Base-by-base conservation (phyloP, 2,888 invertebrate species). In the Caenorhabditis macrosperma region DNA sequence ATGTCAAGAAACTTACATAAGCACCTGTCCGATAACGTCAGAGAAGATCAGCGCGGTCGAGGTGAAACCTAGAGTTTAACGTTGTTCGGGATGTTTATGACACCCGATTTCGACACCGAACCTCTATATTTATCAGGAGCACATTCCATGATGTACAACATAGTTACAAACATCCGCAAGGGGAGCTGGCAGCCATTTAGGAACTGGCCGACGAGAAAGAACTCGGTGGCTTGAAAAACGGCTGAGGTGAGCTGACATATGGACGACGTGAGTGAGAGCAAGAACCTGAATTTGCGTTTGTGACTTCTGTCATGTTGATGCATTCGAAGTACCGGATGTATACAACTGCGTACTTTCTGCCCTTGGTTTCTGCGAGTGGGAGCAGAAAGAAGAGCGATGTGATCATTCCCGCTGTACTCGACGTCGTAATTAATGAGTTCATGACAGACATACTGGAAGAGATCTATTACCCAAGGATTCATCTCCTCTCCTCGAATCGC, bases 71-170 rank as follows among this genome's bases (percentile, higher is more conserved):
- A 33, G 22, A 63, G 22, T 46, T 46, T 28, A 15, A 17, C 26
- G 33, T 57, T 46, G 30, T 69, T 48, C 24, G 9, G 12, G 35
- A 6, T 46, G 12, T 24, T 20, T 15, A n/a, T n/a, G n/a, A 55
- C 55, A 15, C 30, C 9, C 17, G n/a, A 17, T 48, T 48, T 46
- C 10, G 15, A 35, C 12, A 20, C 9, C 15, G 15, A 54, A 76
- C 80, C 80, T 80, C 80, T 28, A 26, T 54, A 60, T 20, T 67
- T 59, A 38, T 84, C 84, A 28, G 84, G 76, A 20, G 81, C 67
- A 59, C 82, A 81, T 52, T 84, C 84, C 0, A 74, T 75, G 22
- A 84, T 60, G 46, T 63, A 84, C 1, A 84, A 22, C 6, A 64
- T 17, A 1, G 76, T 76, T 2, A 78, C 78, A 33, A 80, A 79